phyloP scores from a whole-genome alignment of 2,113 vertebrate species.

The Elanoides forficatus region DNA sequence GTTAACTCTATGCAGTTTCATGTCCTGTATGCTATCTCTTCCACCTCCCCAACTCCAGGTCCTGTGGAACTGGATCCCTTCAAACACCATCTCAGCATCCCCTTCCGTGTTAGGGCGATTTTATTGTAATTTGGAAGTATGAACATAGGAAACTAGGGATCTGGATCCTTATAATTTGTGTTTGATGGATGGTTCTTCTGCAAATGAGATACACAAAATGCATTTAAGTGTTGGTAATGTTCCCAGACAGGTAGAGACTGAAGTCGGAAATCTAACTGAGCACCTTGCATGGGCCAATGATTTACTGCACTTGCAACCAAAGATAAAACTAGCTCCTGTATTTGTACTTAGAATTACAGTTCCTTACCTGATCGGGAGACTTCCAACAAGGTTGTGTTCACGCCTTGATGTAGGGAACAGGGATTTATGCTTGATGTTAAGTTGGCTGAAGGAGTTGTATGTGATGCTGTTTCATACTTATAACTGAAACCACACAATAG shows the following conservation, averaged over 20 bases:
- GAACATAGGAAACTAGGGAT: background rate
- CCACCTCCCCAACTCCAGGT: background rate
- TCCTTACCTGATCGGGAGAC: conserved; percentile 44
- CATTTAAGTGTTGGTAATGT: background rate
- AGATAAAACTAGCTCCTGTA: background rate
- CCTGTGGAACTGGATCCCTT: background rate
- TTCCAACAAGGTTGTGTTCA: background rate
- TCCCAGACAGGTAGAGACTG: background rate
- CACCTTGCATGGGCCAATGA: background rate
- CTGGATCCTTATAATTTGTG: background rate
- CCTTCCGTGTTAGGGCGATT: background rate
- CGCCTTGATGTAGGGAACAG: conserved; percentile 24
- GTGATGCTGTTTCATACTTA: conserved; percentile 56
- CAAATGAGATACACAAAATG: background rate
- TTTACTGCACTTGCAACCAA: background rate
- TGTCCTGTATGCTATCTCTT: background rate
- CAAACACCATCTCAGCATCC: background rate
- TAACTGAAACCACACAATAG: conserved; percentile 66
- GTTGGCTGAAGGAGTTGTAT: background rate
- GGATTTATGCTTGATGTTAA: background rate
- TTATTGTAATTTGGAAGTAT: background rate
- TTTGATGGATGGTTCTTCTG: background rate
- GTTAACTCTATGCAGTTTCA: background rate
- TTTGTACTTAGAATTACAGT: background rate
- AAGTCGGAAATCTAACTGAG: background rate